A percentile compares a stretch with the other conserved stretches of the same genome.
Conservation (phyloP, 2,888 invertebrate species). For the Pterostichus niger region DNA sequence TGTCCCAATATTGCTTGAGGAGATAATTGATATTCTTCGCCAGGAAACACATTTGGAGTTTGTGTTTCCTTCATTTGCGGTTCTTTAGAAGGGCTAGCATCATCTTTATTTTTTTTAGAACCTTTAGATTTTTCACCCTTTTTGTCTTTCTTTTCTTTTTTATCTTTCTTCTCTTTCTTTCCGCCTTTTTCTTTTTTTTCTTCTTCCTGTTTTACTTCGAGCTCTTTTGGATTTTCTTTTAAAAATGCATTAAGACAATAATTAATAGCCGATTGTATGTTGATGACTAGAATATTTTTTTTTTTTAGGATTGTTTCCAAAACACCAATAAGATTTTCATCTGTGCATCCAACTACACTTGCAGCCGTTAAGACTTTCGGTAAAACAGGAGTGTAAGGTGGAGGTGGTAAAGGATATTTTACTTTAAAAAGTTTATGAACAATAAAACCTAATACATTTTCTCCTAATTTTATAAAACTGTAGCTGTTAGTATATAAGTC, state of each 20-base stretch:
- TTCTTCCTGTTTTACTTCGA: conserved; percentile 76
- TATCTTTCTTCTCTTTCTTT: conserved; percentile 68
- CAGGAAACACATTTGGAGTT: conserved; percentile 81
- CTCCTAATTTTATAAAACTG: conserved; percentile 72
- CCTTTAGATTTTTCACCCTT: conserved; percentile 68
- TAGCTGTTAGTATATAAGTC: conserved; percentile 77
- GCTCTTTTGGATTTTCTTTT: conserved; percentile 78
- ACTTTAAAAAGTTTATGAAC: conserved; percentile 73
- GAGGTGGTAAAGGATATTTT: conserved; percentile 73
- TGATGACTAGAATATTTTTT: conserved; percentile 71
- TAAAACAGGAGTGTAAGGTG: conserved; percentile 71
- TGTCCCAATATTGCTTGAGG: conserved; percentile 79
- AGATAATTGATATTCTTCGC: conserved; percentile 80
- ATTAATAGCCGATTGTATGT: conserved; percentile 78
- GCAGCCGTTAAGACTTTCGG: conserved; percentile 72
- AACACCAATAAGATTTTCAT: conserved; percentile 70
- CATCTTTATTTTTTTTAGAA: conserved; percentile 29
- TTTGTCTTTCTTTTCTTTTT: conserved; percentile 70
- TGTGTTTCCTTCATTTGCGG: conserved; percentile 78
- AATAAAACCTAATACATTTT: conserved; percentile 74
- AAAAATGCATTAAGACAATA: conserved; percentile 80
- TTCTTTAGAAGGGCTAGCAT: conserved; percentile 65
- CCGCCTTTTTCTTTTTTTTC: conserved; percentile 73
- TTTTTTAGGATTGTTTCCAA: conserved; percentile 72
- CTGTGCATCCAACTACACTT: conserved; percentile 73